phyloP scores from a whole-genome alignment of 2,113 vertebrate species.

The Xiphias gladius region DNA sequence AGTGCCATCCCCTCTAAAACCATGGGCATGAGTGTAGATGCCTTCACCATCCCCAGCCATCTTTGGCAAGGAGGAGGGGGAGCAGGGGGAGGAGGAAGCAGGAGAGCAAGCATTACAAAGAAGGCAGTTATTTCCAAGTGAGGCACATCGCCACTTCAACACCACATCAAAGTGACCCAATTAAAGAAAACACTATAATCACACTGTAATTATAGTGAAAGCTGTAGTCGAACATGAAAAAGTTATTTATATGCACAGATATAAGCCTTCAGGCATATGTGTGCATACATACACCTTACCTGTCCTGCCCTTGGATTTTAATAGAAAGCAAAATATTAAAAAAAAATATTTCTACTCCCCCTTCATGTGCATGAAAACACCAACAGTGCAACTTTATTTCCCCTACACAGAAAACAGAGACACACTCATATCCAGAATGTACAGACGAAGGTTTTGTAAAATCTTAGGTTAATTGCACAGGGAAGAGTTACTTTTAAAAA shows the following conservation, averaged over 20 bases:
- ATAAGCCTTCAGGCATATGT: slow-evolving; percentile 13
- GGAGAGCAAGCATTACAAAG: slow-evolving; percentile 86
- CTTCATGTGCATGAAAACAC: slow-evolving; percentile 30
- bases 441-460: slow-evolving; percentile 42
- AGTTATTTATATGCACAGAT: slow-evolving; percentile 9
- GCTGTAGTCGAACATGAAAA: slow-evolving; percentile 11
- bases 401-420: neutral
- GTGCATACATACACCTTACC: slow-evolving; percentile 21
- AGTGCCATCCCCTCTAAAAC: slow-evolving; percentile 92
- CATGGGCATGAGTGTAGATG: slow-evolving; percentile 92
- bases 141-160: slow-evolving; percentile 35
- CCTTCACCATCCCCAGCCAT: slow-evolving; percentile 91
- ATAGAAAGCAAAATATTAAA: slow-evolving; percentile 18
- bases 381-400: slow-evolving; percentile 24
- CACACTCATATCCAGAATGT: neutral
- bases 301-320: slow-evolving; percentile 23
- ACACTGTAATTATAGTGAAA: slow-evolving; percentile 32
- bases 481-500: slow-evolving; percentile 50
- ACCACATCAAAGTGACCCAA: neutral
- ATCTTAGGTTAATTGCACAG: slow-evolving; percentile 10
- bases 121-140: slow-evolving; percentile 77
- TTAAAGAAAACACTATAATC: slow-evolving; percentile 23
- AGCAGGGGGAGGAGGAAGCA: slow-evolving; percentile 78
- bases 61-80: slow-evolving; percentile 87
- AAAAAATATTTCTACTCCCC: slow-evolving; percentile 17